These are phyloP conservation scores for Corapipo altera DNA, from an alignment of 2,113 vertebrate genomes.

Conservation along the genomic window DNA sequence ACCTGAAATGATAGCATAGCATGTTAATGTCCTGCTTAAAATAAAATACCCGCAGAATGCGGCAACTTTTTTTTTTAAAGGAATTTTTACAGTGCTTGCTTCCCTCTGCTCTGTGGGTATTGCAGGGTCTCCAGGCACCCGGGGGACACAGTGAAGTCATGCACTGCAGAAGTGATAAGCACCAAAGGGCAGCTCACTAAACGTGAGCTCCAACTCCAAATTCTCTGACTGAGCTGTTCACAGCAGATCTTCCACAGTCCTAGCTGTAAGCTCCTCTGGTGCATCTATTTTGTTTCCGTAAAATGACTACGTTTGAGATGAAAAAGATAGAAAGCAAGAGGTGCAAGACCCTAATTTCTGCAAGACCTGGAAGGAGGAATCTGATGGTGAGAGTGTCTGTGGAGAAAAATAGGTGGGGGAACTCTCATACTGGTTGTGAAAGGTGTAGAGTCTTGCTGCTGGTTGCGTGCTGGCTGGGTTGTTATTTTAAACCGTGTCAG, in stretches of 20 bases:
- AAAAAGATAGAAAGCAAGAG: not conserved
- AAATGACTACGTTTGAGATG: not conserved
- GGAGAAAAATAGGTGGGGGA: not conserved
- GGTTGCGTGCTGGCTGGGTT: not conserved
- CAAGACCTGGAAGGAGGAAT: not conserved
- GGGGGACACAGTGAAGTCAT: not conserved
- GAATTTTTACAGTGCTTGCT: not conserved
- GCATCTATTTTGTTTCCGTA: not conserved
- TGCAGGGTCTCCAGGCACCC: not conserved
- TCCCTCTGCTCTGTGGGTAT: not conserved
- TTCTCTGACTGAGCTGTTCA: not conserved
- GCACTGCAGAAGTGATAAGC: not conserved
- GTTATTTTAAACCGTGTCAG: conserved; percentile 42
- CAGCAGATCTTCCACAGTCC: not conserved
- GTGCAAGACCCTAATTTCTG: not conserved
- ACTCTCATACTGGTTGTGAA: not conserved
- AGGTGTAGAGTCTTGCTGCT: not conserved
- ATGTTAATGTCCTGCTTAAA: not conserved
- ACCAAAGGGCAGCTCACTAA: conserved; percentile 34
- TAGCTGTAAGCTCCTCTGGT: not conserved
- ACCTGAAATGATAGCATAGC: not conserved
- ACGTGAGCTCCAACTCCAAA: not conserved
- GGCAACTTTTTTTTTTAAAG: too few species aligned
- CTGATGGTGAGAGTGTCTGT: not conserved
- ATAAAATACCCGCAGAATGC: not conserved